Conservation (phyloP, 2,888 invertebrate species). For the Sinopyrophorus schimmeli region DNA sequence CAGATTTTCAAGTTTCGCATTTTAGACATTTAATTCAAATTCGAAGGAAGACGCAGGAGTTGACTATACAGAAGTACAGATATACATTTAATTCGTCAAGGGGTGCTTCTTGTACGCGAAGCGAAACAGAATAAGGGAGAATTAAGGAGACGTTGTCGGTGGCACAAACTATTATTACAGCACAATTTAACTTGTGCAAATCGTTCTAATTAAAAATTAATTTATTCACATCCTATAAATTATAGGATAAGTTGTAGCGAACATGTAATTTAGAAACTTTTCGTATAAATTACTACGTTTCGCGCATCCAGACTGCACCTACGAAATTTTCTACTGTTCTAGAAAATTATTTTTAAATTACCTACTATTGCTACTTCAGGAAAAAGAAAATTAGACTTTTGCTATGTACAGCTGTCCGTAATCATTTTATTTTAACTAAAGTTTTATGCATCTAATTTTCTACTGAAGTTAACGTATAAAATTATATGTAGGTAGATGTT, state of each 20-base stretch:
- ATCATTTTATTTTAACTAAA: too few species aligned
- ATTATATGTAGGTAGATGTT: too few species aligned
- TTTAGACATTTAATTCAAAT: too few species aligned
- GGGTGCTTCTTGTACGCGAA: slow-evolving; percentile 11
- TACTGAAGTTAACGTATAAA: too few species aligned
- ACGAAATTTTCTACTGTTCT: slow-evolving; percentile 23
- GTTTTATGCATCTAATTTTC: too few species aligned
- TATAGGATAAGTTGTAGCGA: slow-evolving; percentile 33
- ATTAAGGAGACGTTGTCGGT: slow-evolving; percentile 28
- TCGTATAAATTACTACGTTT: slow-evolving; percentile 31
- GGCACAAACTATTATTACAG: slow-evolving; percentile 28
- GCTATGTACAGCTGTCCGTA: too few species aligned
- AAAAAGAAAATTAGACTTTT: too few species aligned
- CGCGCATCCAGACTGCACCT: slow-evolving; percentile 23
- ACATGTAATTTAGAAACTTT: slow-evolving; percentile 33
- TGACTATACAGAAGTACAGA: too few species aligned
- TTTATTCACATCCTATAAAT: slow-evolving; percentile 32
- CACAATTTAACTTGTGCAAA: slow-evolving; percentile 34
- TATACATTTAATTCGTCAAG: slow-evolving; percentile 10
- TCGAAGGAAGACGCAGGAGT: too few species aligned
- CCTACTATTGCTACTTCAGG: too few species aligned
- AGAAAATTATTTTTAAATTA: slow-evolving; percentile 17
- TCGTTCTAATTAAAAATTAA: slow-evolving; percentile 34
- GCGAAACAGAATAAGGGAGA: slow-evolving; percentile 25
- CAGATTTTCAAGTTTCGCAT: too few species aligned